Evolutionary conservation across 2,113 vertebrate genomes (phyloP).

Genomic region (Pelmatolapia mariae): DNA sequence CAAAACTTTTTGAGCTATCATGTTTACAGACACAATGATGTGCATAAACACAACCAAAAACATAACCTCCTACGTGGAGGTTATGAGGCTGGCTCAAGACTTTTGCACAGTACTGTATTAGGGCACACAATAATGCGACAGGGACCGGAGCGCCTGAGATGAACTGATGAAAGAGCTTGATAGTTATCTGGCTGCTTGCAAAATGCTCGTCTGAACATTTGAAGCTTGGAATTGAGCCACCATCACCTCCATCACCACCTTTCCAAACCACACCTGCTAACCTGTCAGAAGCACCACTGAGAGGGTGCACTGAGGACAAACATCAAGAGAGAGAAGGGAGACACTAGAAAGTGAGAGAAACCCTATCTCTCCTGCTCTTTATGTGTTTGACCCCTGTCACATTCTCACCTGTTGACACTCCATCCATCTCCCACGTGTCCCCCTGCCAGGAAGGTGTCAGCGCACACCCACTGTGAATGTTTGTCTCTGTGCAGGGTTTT

Average conservation of each 20-base stretch:
- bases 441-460: slow-evolving; percentile 44
- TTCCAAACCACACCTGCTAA: not conserved
- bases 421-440: not conserved
- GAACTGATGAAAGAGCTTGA: rapidly evolving
- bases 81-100: not conserved
- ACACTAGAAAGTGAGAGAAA: slow-evolving; percentile 40
- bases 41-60: not conserved
- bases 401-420: slow-evolving; percentile 66
- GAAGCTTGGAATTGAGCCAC: not conserved
- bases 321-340: not conserved
- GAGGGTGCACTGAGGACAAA: not conserved
- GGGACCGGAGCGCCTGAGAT: not conserved
- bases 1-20: not conserved
- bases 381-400: slow-evolving; percentile 25
- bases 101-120: not conserved
- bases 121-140: not conserved
- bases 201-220: not conserved
- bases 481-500: not conserved
- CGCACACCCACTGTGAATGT: not conserved
- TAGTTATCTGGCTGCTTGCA: not conserved
- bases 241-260: not conserved
- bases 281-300: not conserved
- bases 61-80: rapidly evolving
- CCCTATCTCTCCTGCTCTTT: slow-evolving; percentile 10
- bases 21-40: not conserved